Conservation (phyloP, 2,797 vertebrate species). For the Leptatherina wallacei region DNA sequence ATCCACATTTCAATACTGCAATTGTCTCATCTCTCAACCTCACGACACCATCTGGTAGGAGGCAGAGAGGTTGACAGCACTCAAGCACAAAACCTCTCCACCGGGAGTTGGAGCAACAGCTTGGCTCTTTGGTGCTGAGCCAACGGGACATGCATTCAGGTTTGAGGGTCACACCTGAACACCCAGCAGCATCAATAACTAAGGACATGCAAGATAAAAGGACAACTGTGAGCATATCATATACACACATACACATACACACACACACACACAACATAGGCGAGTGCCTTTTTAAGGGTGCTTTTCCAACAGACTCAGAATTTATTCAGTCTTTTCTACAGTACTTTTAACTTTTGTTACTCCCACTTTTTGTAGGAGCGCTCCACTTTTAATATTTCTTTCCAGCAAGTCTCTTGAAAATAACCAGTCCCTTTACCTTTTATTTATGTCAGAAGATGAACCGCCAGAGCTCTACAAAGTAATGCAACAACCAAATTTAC, state of each 20-base stretch:
- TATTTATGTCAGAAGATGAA: constrained; percentile 60
- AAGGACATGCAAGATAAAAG: constrained; percentile 53
- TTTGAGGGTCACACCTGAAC: constrained; percentile 61
- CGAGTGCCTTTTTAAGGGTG: constrained; percentile 75
- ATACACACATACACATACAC: constrained; percentile 27
- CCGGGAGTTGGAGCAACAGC: constrained; percentile 57
- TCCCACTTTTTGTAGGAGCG: constrained; percentile 76
- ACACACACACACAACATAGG: constrained; percentile 50
- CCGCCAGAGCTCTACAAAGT: constrained; percentile 55
- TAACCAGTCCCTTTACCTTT: constrained; percentile 63
- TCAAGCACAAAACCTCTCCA: constrained; percentile 80
- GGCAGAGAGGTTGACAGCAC: constrained; percentile 52
- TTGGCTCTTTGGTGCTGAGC: constrained; percentile 56
- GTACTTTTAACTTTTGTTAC: constrained; percentile 84
- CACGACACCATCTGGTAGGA: constrained; percentile 47
- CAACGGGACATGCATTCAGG: constrained; percentile 71
- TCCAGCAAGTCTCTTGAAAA: constrained; percentile 74
- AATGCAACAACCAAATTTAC: constrained; percentile 74
- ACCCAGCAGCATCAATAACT: constrained; percentile 51
- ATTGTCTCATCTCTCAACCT: constrained; percentile 60
- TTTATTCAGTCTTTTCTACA: constrained; percentile 76
- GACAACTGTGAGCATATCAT: constrained; percentile 50
- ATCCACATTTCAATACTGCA: constrained; percentile 42
- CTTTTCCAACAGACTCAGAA: constrained; percentile 77
- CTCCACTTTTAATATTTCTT: constrained; percentile 63